Evolutionary conservation across 2,888 invertebrate species (phyloP).

Genomic region (Tuberolachnus salignus): DNA sequence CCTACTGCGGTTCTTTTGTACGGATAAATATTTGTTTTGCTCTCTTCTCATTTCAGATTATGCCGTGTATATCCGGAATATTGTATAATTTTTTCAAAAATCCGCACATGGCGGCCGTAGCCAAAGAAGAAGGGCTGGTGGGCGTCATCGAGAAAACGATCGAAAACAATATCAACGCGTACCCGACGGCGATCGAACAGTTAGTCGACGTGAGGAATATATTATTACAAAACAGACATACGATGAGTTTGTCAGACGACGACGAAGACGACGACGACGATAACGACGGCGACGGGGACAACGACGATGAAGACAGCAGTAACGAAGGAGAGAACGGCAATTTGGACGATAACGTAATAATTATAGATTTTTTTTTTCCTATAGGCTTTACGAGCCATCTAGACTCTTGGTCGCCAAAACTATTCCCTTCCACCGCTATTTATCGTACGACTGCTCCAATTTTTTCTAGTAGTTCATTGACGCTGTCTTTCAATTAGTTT

Average conservation of each 20-base stretch:
- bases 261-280: not conserved
- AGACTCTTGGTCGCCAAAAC: too few relatives aligned
- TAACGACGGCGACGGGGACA: not conserved
- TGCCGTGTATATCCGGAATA: conserved; percentile 67
- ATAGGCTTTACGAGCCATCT: too few relatives aligned
- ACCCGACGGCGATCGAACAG: conserved; percentile 39
- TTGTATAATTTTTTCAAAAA: conserved; percentile 66
- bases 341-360: conserved; percentile 13
- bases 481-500: too few relatives aligned
- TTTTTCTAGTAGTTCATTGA: too few relatives aligned
- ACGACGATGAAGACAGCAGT: not conserved
- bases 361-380: too few relatives aligned
- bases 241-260: conserved; percentile 5
- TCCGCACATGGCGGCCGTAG: conserved; percentile 64
- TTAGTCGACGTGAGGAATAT: conserved; percentile 27
- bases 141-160: conserved; percentile 23
- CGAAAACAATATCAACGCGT: conserved; percentile 30
- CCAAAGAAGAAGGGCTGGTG: conserved; percentile 64
- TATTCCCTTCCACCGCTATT: too few relatives aligned
- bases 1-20: not conserved
- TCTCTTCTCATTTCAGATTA: conserved; percentile 62
- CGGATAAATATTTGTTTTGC: not conserved
- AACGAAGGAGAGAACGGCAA: not conserved
- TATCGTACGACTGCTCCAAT: too few relatives aligned
- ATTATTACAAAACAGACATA: conserved; percentile 13